These are phyloP conservation scores for Hetaerina americana DNA, from an alignment of 1,140 invertebrate species.

Conservation along the genomic window DNA sequence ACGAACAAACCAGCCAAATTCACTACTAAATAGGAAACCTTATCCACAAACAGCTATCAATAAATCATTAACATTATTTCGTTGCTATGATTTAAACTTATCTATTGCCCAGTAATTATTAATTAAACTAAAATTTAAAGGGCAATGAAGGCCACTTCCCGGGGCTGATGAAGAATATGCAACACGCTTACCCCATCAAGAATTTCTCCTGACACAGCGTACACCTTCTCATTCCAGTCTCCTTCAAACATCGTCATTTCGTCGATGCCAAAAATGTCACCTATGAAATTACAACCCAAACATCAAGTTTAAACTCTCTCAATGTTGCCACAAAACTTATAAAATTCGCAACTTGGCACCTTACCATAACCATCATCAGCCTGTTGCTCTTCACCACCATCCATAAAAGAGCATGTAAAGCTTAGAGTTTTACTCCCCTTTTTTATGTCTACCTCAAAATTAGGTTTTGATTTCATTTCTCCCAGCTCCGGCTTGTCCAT, in stretches of 20 bases:
- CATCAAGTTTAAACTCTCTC: not conserved
- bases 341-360: slow-evolving; percentile 18
- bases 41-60: no score
- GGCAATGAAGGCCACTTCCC: no score
- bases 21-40: no score
- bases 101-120: no score
- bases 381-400: slow-evolving; percentile 41
- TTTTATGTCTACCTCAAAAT: slow-evolving; percentile 69
- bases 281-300: slow-evolving; percentile 25
- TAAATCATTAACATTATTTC: no score
- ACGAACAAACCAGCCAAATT: no score
- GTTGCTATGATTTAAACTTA: no score
- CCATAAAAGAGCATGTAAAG: slow-evolving; percentile 68
- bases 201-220: slow-evolving; percentile 77
- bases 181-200: slow-evolving; percentile 73
- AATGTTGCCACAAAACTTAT: not conserved
- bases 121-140: no score
- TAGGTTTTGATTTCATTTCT: slow-evolving; percentile 76
- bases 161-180: no score
- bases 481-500: slow-evolving; percentile 55
- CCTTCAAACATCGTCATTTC: slow-evolving; percentile 74
- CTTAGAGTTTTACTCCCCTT: slow-evolving; percentile 60
- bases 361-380: slow-evolving; percentile 55
- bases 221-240: slow-evolving; percentile 68
- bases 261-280: slow-evolving; percentile 77